Evolutionary conservation across 2,888 invertebrate species (phyloP).

Genomic region (Xanthorhoe designata): DNA sequence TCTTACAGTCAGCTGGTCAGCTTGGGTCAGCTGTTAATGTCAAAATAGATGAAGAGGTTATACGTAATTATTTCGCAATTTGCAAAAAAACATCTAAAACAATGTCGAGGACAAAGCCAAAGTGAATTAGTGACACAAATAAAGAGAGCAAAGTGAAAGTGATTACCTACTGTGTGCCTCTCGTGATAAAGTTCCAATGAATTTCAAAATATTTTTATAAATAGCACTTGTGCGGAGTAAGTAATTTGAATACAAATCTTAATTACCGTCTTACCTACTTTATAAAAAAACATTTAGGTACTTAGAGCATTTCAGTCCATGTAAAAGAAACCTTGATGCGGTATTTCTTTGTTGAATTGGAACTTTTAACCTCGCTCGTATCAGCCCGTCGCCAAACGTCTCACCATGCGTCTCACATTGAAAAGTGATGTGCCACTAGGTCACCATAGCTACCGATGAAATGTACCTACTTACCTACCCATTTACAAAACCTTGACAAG

Average conservation of each 20-base stretch:
- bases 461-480: too few species aligned
- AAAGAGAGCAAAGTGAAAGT: conserved; percentile 27
- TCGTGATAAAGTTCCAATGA: neutral
- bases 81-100: conserved; percentile 22
- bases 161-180: conserved; percentile 5
- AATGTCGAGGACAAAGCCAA: conserved; percentile 14
- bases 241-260: neutral
- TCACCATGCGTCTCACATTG: too few species aligned
- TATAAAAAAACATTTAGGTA: neutral
- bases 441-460: too few species aligned
- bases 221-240: neutral
- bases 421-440: too few species aligned
- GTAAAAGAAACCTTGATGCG: too few species aligned
- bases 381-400: too few species aligned
- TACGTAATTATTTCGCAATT: conserved; percentile 19
- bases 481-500: too few species aligned
- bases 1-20: too few species aligned
- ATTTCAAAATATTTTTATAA: neutral
- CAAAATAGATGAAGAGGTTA: conserved; percentile 24
- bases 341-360: too few species aligned
- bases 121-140: conserved; percentile 17
- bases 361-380: too few species aligned
- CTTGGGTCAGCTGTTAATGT: conserved; percentile 35
- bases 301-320: too few species aligned
- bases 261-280: neutral